These are phyloP conservation scores for Acromyrmex charruanus DNA, from an alignment of 1,140 invertebrate genomes.

Conservation along the genomic window DNA sequence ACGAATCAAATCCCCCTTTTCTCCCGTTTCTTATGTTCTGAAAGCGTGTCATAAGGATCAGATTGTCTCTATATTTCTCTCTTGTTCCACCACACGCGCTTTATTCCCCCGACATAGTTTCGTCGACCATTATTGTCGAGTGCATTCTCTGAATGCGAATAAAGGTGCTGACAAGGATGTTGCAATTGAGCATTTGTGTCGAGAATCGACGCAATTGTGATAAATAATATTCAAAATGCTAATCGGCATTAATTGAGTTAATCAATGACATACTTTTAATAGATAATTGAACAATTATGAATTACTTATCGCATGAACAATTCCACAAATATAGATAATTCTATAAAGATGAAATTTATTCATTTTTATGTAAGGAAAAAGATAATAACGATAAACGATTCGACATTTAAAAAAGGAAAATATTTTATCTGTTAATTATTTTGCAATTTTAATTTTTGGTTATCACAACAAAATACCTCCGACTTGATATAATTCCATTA, in stretches of 20 bases:
- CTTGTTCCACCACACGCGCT: slow-evolving; percentile 2
- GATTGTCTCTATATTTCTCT: slow-evolving; percentile 34
- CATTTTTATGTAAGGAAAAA: not conserved
- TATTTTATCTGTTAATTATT: not conserved
- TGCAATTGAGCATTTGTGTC: slow-evolving; percentile 39
- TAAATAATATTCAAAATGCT: slow-evolving; percentile 34
- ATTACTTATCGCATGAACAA: not conserved
- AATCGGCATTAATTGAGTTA: slow-evolving; percentile 18
- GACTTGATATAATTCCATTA: slow-evolving; percentile 6
- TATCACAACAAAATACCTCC: not conserved
- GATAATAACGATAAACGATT: not conserved
- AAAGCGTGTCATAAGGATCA: slow-evolving; percentile 58
- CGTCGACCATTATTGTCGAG: slow-evolving; percentile 44
- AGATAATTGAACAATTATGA: not conserved
- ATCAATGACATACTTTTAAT: not conserved
- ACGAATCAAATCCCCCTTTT: slow-evolving; percentile 65
- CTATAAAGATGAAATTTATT: not conserved
- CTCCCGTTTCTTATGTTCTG: slow-evolving; percentile 31
- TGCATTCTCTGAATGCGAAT: slow-evolving; percentile 38
- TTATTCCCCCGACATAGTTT: slow-evolving; percentile 14
- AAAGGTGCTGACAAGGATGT: slow-evolving; percentile 44
- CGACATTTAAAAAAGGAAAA: not conserved
- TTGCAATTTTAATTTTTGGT: not conserved
- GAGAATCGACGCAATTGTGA: not conserved
- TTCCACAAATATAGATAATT: not conserved